Evolutionary conservation across 2,797 vertebrate genomes (phyloP), one percentile per base, ranked within the genome.

Genomic region (Telmatherina bonti): DNA sequence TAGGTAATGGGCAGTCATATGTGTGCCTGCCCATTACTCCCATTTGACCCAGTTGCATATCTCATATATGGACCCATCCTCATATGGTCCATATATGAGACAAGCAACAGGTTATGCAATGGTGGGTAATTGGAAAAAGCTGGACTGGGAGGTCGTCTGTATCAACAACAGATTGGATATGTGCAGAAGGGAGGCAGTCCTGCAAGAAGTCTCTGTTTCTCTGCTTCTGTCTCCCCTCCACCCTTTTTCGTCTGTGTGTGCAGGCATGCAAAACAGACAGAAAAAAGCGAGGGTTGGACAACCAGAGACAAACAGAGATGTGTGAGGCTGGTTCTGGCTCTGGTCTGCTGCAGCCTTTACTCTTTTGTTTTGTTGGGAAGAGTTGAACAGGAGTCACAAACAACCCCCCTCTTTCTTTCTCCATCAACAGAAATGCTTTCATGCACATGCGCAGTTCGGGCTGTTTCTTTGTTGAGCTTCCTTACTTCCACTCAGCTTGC

Each of bases 311-410:
- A 74, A 82, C 67, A 82, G 87, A 84, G 90, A 84, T 87, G 90
- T 85, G 87, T 77, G 79, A 82, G 87, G 54, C 85, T 83, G 87
- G 79, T 67, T 82, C 88, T 84, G 82, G 85, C 81, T 76, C 72
- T 60, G 85, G 15, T 68, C 43, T 75, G 72, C 74, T 78, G 81
- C 74, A 2, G 83, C 79, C 85, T 84, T 89, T 59, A 56, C 71
- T 76, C 88, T 85, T n/a, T 92, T 92, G 89, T 93, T 87, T 78
- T 72, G 72, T 24, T 65, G 74, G 53, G 70, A 62, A 87, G 79
- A 89, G 82, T 86, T 87, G 77, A 87, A 72, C 76, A 78, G 70
- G 76, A 91, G 87, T 91, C 87, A 87, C 85, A 88, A 89, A 91
- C 87, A 88, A 70, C 53, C 51, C 62, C 59, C 47, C 27, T 18